Percentiles rank a stretch among this genome's conserved stretches.
These are phyloP conservation scores for Myathropa florea DNA, from an alignment of 2,888 invertebrate species.

Conservation along the genomic window DNA sequence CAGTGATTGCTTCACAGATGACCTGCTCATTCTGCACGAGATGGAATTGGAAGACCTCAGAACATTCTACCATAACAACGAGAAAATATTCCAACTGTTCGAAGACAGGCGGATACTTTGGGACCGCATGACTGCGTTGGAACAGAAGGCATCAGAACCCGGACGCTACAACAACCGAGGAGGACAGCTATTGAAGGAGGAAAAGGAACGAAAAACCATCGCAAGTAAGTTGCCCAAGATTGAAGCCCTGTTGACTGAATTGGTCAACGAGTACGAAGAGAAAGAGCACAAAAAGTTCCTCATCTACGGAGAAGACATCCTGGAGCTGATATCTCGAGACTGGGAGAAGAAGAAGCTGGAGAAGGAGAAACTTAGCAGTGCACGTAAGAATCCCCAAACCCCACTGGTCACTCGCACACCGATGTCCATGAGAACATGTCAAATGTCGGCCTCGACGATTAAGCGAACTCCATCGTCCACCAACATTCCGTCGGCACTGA, in stretches of 20 bases:
- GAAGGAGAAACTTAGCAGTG: conserved; percentile 80
- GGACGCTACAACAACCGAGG: conserved; percentile 93
- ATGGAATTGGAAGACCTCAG: conserved; percentile 87
- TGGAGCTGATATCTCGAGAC: conserved; percentile 84
- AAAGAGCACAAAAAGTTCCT: conserved; percentile 83
- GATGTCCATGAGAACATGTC: conserved; percentile 73
- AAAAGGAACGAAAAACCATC: conserved; percentile 91
- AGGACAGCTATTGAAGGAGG: conserved; percentile 91
- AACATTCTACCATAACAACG: conserved; percentile 85
- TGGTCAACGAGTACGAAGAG: conserved; percentile 82
- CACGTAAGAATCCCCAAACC: conserved; percentile 77
- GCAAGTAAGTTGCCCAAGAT: conserved; percentile 87
- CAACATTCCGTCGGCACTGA: conserved; percentile 55
- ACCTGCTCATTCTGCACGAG: conserved; percentile 89
- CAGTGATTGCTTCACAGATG: conserved; percentile 88
- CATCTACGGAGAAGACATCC: conserved; percentile 84
- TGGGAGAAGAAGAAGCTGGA: conserved; percentile 82
- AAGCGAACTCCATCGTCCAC: conserved; percentile 75
- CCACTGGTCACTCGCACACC: conserved; percentile 74
- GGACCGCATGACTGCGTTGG: conserved; percentile 88
- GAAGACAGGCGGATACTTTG: conserved; percentile 86
- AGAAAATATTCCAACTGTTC: conserved; percentile 85
- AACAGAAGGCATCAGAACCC: conserved; percentile 89
- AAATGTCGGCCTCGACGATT: conserved; percentile 71
- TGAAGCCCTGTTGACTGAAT: conserved; percentile 84